phyloP scores from a whole-genome alignment of 2,888 invertebrate genomes.

The Pristionchus mayeri region DNA sequence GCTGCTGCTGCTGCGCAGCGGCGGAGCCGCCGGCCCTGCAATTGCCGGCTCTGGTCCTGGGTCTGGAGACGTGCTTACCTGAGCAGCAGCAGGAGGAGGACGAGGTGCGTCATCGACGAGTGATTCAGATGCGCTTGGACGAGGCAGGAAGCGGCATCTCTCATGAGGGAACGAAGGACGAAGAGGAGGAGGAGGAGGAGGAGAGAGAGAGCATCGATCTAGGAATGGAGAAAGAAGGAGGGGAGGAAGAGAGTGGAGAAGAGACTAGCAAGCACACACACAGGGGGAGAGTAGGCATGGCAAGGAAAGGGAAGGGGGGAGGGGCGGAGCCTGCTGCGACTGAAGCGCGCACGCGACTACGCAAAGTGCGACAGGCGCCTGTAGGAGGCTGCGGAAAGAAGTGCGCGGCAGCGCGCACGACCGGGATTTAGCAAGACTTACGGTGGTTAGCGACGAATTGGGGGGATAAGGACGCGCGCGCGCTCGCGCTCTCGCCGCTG shows the following conservation, averaged over 20 bases:
- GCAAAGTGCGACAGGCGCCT: neutral
- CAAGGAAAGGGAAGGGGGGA: too few relatives aligned
- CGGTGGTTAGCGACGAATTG: too few relatives aligned
- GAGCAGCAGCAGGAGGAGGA: neutral
- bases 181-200: neutral
- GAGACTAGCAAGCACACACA: neutral
- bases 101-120: neutral
- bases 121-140: neutral
- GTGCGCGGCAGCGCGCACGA: slow-evolving; percentile 1
- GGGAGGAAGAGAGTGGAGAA: slow-evolving; percentile 9
- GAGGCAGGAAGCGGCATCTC: neutral
- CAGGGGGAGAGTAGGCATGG: slow-evolving; percentile 6
- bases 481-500: neutral
- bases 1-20: neutral
- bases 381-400: neutral
- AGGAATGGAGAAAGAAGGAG: slow-evolving; percentile 19
- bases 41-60: too few relatives aligned
- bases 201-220: slow-evolving; percentile 43
- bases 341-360: neutral
- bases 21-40: neutral
- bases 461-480: too few relatives aligned
- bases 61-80: neutral
- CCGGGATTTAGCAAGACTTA: too few relatives aligned
- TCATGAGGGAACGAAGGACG: neutral
- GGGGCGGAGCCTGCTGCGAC: neutral